Percentiles rank a stretch among this genome's conserved stretches.
These are phyloP conservation scores for Anser cygnoides DNA, from an alignment of 2,113 vertebrate species.

Conservation along the genomic window DNA sequence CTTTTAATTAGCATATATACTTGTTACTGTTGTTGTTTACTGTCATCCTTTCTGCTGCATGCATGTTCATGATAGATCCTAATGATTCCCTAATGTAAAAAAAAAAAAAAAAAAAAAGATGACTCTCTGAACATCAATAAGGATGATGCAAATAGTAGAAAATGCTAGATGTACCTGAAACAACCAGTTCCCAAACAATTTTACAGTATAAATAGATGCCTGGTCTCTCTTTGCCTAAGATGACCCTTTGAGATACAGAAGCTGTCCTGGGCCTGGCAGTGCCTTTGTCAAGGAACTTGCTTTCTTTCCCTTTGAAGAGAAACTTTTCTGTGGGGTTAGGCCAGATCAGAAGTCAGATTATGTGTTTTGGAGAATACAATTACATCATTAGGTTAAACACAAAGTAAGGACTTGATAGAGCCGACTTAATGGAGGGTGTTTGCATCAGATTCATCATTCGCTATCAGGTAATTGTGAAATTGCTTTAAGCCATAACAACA, in stretches of 20 bases:
- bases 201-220: background rate
- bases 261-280: slow-evolving; percentile 6
- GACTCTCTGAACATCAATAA: background rate
- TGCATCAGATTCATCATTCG: slow-evolving; percentile 60
- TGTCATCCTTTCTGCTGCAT: background rate
- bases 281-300: slow-evolving; percentile 53
- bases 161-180: background rate
- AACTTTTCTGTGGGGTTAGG: slow-evolving; percentile 58
- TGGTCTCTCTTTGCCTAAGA: slow-evolving; percentile 39
- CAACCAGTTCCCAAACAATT: slow-evolving; percentile 16
- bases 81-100: background rate
- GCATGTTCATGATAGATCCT: background rate
- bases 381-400: slow-evolving; percentile 68
- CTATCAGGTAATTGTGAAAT: slow-evolving; percentile 74
- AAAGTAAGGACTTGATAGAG: slow-evolving; percentile 58
- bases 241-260: slow-evolving; percentile 56
- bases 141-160: background rate
- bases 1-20: background rate
- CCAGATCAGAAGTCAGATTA: slow-evolving; percentile 68
- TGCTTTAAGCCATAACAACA: slow-evolving; percentile 69
- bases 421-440: slow-evolving; percentile 60
- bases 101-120: background rate
- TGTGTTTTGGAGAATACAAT: slow-evolving; percentile 62
- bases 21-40: background rate
- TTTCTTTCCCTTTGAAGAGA: slow-evolving; percentile 63